These are phyloP conservation scores for Ashinkailepas kermadecensis DNA, from an alignment of 2,888 invertebrate species.

Conservation along the genomic window DNA sequence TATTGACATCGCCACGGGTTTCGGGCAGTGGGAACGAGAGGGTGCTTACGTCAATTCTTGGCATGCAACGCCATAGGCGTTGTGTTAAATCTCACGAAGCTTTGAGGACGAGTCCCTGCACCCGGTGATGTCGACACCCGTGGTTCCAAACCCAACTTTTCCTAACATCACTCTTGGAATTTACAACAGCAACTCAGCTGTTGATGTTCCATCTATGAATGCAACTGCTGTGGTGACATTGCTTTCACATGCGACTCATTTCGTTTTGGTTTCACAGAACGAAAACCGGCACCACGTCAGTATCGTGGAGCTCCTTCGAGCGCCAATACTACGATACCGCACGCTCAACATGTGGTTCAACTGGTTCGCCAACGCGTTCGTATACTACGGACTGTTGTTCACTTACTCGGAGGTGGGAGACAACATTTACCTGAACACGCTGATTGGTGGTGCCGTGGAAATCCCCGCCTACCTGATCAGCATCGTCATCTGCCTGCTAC, in stretches of 20 bases:
- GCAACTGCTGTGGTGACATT: too few species aligned
- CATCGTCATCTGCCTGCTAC: constrained; percentile 9
- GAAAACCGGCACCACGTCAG: background rate
- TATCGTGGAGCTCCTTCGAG: constrained; percentile 19
- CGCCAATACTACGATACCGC: constrained; percentile 25
- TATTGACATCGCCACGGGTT: too few species aligned
- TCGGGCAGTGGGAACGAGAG: too few species aligned
- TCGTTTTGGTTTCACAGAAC: background rate
- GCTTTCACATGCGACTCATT: background rate
- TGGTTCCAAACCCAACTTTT: too few species aligned
- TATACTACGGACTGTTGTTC: constrained; percentile 36
- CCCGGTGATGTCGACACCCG: too few species aligned
- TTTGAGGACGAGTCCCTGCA: too few species aligned
- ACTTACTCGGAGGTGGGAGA: constrained; percentile 33
- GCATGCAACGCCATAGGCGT: too few species aligned
- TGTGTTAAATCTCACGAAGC: too few species aligned
- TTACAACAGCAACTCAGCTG: too few species aligned
- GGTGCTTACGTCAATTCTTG: too few species aligned
- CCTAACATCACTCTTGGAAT: too few species aligned
- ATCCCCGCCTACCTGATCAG: constrained; percentile 31
- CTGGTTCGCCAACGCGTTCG: constrained; percentile 35
- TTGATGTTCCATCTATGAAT: too few species aligned
- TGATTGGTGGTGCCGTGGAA: constrained; percentile 33
- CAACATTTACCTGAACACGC: constrained; percentile 34
- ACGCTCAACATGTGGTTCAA: constrained; percentile 30